Base-by-base conservation (phyloP, 2,888 invertebrate species). In the Penaeus monodon region DNA sequence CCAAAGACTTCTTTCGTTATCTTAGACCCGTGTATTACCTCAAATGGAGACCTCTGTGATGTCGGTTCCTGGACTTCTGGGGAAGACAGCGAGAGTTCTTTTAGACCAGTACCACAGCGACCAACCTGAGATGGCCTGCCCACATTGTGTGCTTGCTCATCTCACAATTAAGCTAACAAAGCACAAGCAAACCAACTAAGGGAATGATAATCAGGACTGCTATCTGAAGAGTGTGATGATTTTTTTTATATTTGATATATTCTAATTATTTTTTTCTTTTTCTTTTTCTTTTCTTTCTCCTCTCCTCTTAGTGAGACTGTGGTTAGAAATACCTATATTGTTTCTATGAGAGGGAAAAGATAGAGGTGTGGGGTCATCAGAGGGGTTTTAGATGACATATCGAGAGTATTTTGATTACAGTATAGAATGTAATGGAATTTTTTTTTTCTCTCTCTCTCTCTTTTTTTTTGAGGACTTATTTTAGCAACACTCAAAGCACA, bases 101-200 rank as follows among this genome's bases (percentile, higher is more conserved):
- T 77, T 89, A n/a, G 89, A 89, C 78, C 89, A 89, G 87, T 89
- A 89, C 57, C 89, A 89, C 79, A 89, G 86, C 33, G 86, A 89
- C 66, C 89, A 89, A 80, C 89, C 89, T 4, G 86, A 89, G 84
- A 86, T 89, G 89, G 89, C 89, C 38, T 89, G 89, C 70, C 89
- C 89, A 29, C 89, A 89, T 70, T 89, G 89, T 49, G 89, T 89
- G 29, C 81, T 89, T 20, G 89, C 89, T 63, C 89, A 89, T 49
- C 89, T 89, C 73, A 87, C 89, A 44, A 89, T 89, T 38, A 89
- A 89, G 49, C 89, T 89, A 38, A 89, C 89, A 27, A 89, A 89
- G 78, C 89, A 89, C 85, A 88, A 88, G 68, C 85, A 85, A 63
- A 65, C 85, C 14, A 63, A 81, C 70, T 79, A 79, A 70, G 27